phyloP scores from a whole-genome alignment of 2,888 invertebrate genomes.

The Orthonevra nobilis region DNA sequence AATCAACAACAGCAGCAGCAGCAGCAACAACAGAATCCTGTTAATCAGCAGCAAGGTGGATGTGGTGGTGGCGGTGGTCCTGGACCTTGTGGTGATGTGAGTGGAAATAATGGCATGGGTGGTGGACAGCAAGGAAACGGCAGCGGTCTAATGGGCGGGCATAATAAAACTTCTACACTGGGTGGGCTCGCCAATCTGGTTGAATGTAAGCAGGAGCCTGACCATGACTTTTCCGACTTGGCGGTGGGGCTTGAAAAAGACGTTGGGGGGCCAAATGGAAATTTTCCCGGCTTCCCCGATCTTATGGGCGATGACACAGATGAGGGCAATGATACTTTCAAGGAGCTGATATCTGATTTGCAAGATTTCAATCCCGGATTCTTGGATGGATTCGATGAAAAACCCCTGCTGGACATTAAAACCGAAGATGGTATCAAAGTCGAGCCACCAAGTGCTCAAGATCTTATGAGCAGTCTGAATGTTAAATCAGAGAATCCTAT shows the following conservation, averaged over 20 bases:
- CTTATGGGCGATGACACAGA: constrained; percentile 92
- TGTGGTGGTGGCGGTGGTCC: constrained; percentile 74
- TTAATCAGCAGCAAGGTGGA: constrained; percentile 74
- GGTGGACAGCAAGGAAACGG: constrained; percentile 72
- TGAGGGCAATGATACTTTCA: constrained; percentile 89
- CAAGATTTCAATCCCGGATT: constrained; percentile 90
- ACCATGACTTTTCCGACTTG: constrained; percentile 92
- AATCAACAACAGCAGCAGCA: constrained; percentile 53
- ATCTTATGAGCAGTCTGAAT: constrained; percentile 79
- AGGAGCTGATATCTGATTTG: constrained; percentile 93
- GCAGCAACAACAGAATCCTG: constrained; percentile 51
- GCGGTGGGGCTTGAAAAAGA: constrained; percentile 93
- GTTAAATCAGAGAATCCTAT: constrained; percentile 78
- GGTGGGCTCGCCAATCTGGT: constrained; percentile 85
- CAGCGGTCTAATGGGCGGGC: constrained; percentile 77
- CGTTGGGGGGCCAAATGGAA: constrained; percentile 86
- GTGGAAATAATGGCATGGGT: constrained; percentile 72
- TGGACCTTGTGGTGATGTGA: constrained; percentile 70
- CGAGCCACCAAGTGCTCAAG: constrained; percentile 79
- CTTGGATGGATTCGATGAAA: constrained; percentile 88
- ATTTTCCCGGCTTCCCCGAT: constrained; percentile 89
- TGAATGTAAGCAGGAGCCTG: constrained; percentile 92
- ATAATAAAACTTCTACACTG: constrained; percentile 80
- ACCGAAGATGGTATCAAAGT: constrained; percentile 80
- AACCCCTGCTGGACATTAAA: constrained; percentile 79